Evolutionary conservation across 2,797 vertebrate genomes (phyloP).

Genomic region (Microhierax caerulescens): DNA sequence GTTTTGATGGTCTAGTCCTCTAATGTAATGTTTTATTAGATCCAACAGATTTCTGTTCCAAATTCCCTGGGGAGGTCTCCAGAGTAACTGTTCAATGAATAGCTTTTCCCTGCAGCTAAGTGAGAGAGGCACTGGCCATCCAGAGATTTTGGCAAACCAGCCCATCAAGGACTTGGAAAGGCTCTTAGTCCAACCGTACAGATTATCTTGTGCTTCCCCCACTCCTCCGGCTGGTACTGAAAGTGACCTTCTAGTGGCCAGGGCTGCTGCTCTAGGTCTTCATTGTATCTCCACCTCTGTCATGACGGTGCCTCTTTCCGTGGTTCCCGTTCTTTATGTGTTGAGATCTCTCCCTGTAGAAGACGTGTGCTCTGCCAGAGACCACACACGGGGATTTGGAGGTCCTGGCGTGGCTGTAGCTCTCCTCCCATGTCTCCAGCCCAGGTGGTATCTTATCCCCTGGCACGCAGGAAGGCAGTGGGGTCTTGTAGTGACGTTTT

Average conservation of each 20-base stretch:
- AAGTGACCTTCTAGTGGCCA: not conserved
- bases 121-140: not conserved
- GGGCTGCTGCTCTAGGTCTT: not conserved
- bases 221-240: not conserved
- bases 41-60: slow-evolving; percentile 38
- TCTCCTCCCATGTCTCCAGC: not conserved
- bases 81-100: slow-evolving; percentile 25
- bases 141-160: slow-evolving; percentile 18
- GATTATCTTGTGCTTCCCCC: not conserved
- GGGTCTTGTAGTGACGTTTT: not conserved
- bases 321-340: not conserved
- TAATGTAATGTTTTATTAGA: slow-evolving; percentile 15
- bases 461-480: not conserved
- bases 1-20: not conserved
- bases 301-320: not conserved
- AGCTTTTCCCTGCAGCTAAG: not conserved
- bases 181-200: not conserved
- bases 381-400: not conserved
- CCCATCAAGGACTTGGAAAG: not conserved
- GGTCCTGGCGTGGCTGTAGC: not conserved
- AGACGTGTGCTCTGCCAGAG: not conserved
- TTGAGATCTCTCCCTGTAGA: not conserved
- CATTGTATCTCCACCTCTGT: not conserved
- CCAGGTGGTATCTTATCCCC: not conserved
- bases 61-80: slow-evolving; percentile 20